Evolutionary conservation across 2,888 invertebrate species (phyloP), one percentile per base, ranked within the genome.

Genomic region (Drosophila gaucha): DNA sequence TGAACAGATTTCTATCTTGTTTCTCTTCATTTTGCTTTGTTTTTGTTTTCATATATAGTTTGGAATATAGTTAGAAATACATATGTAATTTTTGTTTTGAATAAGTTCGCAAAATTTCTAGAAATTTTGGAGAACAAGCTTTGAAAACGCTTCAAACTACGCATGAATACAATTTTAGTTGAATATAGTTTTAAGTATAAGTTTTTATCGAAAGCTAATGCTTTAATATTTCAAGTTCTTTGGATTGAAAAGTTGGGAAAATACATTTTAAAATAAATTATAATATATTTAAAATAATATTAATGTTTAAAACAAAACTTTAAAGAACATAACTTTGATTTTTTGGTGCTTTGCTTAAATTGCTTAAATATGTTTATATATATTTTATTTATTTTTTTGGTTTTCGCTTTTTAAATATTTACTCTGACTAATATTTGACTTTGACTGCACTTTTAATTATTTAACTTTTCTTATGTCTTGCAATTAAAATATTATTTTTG

Each of bases 91-190:
- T 56, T 67, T 50, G 39, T 51, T 55, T 50, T 68, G 74, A 82
- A 86, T 73, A 72, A 63, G 51, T 83, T 86, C 82, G 79, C 75
- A 86, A 89, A 89, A 85, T 89, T 80, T 90, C 88, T 85, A 88
- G 89, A 89, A 76, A 66, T 71, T 69, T 88, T 80, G 79, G 75
- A 74, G 88, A 89, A 84, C 88, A 90, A 89, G 90, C 90, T 87
- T 89, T 87, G 83, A 89, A 89, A 89, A 89, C 87, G 89, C 88
- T 82, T 88, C 70, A 88, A 88, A 88, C 90, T 90, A 89, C 85
- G 79, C 67, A 78, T 78, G 76, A 84, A 87, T 87, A 85, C 74
- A 86, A 74, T 78, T 41, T 79, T 82, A 65, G 77, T 86, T 82
- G 83, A 75, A 79, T 73, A 73, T 56, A 67, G 55, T 79, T 72